Conservation (phyloP, 1,140 invertebrate genomes). For the Fopius arisanus region DNA sequence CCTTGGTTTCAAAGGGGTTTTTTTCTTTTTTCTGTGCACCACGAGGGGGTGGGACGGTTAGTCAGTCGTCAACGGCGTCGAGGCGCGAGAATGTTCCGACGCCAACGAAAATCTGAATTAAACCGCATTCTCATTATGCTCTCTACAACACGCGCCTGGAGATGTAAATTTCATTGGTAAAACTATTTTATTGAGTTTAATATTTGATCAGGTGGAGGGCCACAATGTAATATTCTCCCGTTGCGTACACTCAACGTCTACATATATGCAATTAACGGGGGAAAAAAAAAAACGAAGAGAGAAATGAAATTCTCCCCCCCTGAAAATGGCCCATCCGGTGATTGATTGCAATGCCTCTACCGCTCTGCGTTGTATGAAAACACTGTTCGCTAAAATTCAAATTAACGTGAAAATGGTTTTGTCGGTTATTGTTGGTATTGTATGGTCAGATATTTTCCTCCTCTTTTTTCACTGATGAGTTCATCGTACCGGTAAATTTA, state of each 20-base stretch:
- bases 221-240: background rate
- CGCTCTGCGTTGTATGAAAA: constrained; percentile 5
- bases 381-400: constrained; percentile 22
- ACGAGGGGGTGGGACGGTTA: background rate
- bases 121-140: constrained; percentile 9
- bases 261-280: background rate
- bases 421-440: too few species aligned
- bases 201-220: constrained; percentile 1
- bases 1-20: background rate
- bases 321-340: constrained; percentile 1
- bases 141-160: background rate
- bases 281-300: constrained; percentile 15
- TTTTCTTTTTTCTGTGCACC: background rate
- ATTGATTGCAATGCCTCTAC: constrained; percentile 22
- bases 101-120: background rate
- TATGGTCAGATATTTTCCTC: too few species aligned
- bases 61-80: background rate
- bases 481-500: too few species aligned
- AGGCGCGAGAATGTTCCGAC: constrained; percentile 11
- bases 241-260: background rate
- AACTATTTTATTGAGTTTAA: background rate
- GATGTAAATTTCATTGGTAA: constrained; percentile 12
- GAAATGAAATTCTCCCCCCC: background rate
- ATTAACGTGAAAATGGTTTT: constrained; percentile 26
- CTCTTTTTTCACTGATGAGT: too few species aligned